phyloP scores from a whole-genome alignment of 2,888 invertebrate species.

The Polylopha cassiicola region DNA sequence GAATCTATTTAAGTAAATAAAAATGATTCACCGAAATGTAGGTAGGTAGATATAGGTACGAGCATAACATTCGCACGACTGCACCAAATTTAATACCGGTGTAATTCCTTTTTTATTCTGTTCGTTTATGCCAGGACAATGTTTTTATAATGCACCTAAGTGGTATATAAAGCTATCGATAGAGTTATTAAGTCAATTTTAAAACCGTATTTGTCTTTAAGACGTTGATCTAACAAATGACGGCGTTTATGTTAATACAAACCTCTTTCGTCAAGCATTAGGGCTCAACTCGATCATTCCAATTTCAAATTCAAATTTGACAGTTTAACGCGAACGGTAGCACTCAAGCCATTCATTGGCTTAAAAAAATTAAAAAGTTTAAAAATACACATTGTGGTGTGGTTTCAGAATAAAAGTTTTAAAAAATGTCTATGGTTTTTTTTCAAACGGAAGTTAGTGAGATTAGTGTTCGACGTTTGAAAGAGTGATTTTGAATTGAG shows the following conservation, averaged over 20 bases:
- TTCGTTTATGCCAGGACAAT: no score
- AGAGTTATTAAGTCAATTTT: no score
- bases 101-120: no score
- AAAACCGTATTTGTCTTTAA: no score
- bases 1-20: no score
- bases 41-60: no score
- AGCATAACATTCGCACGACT: no score
- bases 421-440: constrained; percentile 31
- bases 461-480: constrained; percentile 62
- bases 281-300: constrained; percentile 36
- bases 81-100: no score
- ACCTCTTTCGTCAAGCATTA: constrained; percentile 44
- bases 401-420: constrained; percentile 31
- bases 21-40: no score
- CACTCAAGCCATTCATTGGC: constrained; percentile 27
- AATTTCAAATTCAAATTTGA: constrained; percentile 60
- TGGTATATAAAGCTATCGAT: no score
- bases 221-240: no score
- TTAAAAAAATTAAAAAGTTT: neutral
- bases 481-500: constrained; percentile 62
- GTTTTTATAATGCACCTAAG: no score
- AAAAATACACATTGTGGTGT: constrained; percentile 14
- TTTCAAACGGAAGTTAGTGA: constrained; percentile 43
- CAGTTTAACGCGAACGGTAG: constrained; percentile 42
- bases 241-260: constrained; percentile 43